Base-by-base conservation (phyloP, 2,113 vertebrate species). In the Hydrolagus affinis region DNA sequence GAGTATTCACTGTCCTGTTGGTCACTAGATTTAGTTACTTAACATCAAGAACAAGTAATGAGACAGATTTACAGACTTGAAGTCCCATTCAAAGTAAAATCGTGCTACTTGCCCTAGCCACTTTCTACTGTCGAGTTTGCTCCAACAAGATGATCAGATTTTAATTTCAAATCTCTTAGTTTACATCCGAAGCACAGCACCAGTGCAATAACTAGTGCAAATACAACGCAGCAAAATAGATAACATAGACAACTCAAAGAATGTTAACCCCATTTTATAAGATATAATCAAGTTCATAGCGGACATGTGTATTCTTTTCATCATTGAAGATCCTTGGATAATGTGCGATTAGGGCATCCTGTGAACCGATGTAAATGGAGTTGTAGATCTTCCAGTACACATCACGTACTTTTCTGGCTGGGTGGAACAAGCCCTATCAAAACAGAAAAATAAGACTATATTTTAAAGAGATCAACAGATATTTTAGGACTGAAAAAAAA, bases 361-460 rank as follows among this genome's bases (percentile, higher is more conserved):
- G 98, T 1, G 98, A 99, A 66, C 98, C 98, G 0, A 99, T 99
- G 92, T 99, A 99, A 91, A 99, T 99, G 8, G 96, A 98, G 88
- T 99, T 99, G 90, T 99, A 99, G 32, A 99, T 99, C 94, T 99
- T 99, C 98, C 98, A 99, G 88, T 99, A 99, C 10, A 99, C 98
- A 3, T 99, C 98, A 88, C 98, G 92, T 87, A 99, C 98, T 92
- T 99, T 99, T 85, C 98, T 92, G 87, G 98, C 98, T 25, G 98
- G 98, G 86, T 99, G 98, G 91, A 99, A 99, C 89, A 99, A 92
- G 86, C 98, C 98, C 98, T 99, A 88, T 4, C 87, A 86, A 89
- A 70, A 88, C 2, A 85, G 77, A 23, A 88, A 88, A 0, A 28
- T 85, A 86, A 85, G 1, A 23, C 85, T 70, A 87, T 9, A 10